A percentile compares a stretch with the other conserved stretches of the same genome.
These are phyloP conservation scores for Sanderia malayensis DNA, from an alignment of 30 jellyfish, hydroid and myxozoan genomes.

Conservation along the genomic window DNA sequence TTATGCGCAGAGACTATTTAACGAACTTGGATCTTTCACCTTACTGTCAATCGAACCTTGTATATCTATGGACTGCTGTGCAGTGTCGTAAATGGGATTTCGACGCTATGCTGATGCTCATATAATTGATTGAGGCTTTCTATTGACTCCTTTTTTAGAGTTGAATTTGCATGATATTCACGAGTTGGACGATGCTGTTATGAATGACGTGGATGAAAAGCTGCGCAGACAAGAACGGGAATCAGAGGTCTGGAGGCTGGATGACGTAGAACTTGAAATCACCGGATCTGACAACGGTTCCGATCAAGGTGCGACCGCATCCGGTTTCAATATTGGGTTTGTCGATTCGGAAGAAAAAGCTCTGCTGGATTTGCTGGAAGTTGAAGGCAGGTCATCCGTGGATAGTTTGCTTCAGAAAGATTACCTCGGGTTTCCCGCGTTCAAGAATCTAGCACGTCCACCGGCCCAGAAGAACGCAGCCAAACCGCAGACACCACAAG, in stretches of 20 bases:
- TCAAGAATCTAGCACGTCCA: constrained; percentile 20
- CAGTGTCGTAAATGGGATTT: no score
- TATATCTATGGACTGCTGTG: no score
- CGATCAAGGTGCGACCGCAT: constrained; percentile 40
- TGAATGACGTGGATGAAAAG: constrained; percentile 83
- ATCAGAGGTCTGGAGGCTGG: constrained; percentile 36
- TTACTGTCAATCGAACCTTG: no score
- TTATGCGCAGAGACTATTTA: no score
- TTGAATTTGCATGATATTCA: constrained; percentile 71
- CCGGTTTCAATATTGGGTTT: constrained; percentile 36
- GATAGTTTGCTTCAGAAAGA: constrained; percentile 54
- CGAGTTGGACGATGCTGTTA: constrained; percentile 56
- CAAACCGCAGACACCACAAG: constrained; percentile 13
- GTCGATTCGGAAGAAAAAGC: constrained; percentile 85
- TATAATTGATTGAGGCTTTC: no score
- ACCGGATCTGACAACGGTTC: constrained; percentile 20
- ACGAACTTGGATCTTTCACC: no score
- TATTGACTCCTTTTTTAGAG: constrained; percentile 41
- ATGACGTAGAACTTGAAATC: constrained; percentile 14
- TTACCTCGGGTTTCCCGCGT: constrained; percentile 46
- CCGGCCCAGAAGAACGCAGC: no score
- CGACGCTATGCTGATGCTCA: no score
- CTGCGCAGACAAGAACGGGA: constrained; percentile 43
- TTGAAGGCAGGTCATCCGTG: constrained; percentile 54
- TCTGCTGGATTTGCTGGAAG: constrained; percentile 53